Base-by-base conservation (phyloP, 2,797 vertebrate genomes). In the Manis crassicaudata region DNA sequence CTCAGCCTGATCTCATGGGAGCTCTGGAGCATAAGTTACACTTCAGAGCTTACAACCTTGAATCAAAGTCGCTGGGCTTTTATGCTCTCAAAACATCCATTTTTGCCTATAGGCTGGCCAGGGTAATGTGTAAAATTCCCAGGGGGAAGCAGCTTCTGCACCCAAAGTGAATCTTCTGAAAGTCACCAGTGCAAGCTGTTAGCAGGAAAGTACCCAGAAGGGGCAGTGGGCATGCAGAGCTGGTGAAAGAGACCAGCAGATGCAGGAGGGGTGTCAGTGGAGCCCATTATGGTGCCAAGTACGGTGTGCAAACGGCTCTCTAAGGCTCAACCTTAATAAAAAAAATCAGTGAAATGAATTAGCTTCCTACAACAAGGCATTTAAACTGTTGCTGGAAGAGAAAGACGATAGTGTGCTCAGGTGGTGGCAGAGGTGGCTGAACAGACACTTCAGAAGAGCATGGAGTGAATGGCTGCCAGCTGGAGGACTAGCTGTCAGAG, bases 111-210 rank as follows among this genome's bases (percentile, higher is more conserved):
- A 56, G 60, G 52, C 46, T 80, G n/a, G 46, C 23, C 52, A 87
- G 35, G n/a, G 70, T 40, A 83, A 87, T 90, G 52, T 35, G 27
- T 94, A n/a, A 80, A 65, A 77, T 92, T 81, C 54, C 32, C 58
- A 76, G 65, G 56, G n/a, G 35, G 67, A 88, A 94, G 76, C 72
- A 67, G 76, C 80, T 75, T 89, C 6, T 0, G 21, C 23, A 60
- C 40, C 63, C 37, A 80, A 11, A 29, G 76, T 29, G 54, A 62
- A 12, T 56, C 18, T 50, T 92, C 54, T 70, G 84, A 54, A 89
- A 94, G 87, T 13, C 37, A 52, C n/a, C 72, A 77, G 63, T 18
- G 50, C 46, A 68, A 52, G 37, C 54, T 32, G 4, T 65, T 87
- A 40, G 72, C 8, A 40, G 84, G 52, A n/a, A 68, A 76, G 60